A percentile compares a stretch with the other conserved stretches of the same genome.
Conservation (phyloP, 2,888 invertebrate species). For the Acanthopleura granulata region DNA sequence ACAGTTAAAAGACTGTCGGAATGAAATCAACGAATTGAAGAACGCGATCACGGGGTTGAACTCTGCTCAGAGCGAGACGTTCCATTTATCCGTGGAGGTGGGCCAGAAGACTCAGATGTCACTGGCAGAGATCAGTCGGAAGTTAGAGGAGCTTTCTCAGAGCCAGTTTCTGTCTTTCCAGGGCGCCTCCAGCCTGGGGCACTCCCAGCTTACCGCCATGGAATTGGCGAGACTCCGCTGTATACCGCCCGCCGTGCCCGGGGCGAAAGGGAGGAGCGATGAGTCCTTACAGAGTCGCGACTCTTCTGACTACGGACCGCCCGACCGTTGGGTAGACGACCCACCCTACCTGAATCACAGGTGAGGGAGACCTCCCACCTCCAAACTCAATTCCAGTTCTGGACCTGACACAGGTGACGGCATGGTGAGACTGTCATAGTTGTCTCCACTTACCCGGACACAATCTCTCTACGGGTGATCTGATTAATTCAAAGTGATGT, state of each 20-base stretch:
- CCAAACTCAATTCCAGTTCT: too few species aligned
- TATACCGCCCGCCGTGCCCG: background rate
- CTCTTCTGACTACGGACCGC: background rate
- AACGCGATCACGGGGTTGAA: background rate
- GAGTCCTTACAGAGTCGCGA: background rate
- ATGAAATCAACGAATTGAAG: constrained; percentile 7
- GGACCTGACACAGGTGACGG: too few species aligned
- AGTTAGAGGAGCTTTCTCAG: background rate
- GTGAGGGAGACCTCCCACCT: background rate
- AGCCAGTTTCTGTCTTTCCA: background rate
- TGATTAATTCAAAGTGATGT: too few species aligned
- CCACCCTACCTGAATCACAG: constrained; percentile 17
- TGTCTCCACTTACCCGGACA: too few species aligned
- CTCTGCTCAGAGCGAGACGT: background rate
- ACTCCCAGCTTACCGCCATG: background rate
- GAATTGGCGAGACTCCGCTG: background rate
- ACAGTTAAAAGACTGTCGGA: constrained; percentile 10
- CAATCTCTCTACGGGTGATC: too few species aligned
- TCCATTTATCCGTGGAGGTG: background rate
- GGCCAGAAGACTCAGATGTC: background rate
- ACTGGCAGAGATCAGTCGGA: background rate
- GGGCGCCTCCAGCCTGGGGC: background rate
- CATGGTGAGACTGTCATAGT: too few species aligned
- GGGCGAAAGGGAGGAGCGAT: background rate
- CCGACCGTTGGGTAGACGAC: constrained; percentile 14